Conservation (phyloP, 2,888 invertebrate genomes). For the Papilio elwesi region DNA sequence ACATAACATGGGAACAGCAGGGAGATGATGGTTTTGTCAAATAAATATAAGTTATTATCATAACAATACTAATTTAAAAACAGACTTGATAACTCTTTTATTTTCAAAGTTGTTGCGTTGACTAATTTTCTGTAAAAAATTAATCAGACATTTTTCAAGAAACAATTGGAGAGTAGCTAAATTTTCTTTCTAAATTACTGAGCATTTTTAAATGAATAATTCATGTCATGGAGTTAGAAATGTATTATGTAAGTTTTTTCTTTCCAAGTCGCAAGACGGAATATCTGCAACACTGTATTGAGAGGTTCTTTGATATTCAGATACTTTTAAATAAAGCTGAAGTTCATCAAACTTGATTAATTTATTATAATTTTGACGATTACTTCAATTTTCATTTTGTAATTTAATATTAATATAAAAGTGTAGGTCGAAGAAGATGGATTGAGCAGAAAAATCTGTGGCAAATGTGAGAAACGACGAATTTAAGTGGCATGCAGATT, state of each 20-base stretch:
- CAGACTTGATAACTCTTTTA: conserved; percentile 9
- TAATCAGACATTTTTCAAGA: conserved; percentile 21
- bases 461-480: no score
- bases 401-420: not conserved
- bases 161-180: conserved; percentile 20
- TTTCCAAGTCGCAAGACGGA: not conserved
- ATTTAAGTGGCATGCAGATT: no score
- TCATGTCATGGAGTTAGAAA: not conserved
- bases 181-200: conserved; percentile 20
- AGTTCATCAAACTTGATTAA: not conserved
- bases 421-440: not conserved
- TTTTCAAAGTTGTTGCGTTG: not conserved
- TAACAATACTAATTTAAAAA: no score
- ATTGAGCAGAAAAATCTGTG: no score
- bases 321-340: not conserved
- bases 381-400: not conserved
- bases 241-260: not conserved
- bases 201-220: conserved; percentile 7
- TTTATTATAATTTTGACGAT: not conserved
- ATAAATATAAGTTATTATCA: no score
- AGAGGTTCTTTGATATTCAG: not conserved
- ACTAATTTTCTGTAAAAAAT: conserved; percentile 13
- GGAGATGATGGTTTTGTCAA: no score
- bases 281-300: not conserved
- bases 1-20: no score